A percentile compares a stretch with the other conserved stretches of the same genome.
Evolutionary conservation across 2,113 vertebrate species (phyloP).

Genomic region (Ictalurus furcatus): DNA sequence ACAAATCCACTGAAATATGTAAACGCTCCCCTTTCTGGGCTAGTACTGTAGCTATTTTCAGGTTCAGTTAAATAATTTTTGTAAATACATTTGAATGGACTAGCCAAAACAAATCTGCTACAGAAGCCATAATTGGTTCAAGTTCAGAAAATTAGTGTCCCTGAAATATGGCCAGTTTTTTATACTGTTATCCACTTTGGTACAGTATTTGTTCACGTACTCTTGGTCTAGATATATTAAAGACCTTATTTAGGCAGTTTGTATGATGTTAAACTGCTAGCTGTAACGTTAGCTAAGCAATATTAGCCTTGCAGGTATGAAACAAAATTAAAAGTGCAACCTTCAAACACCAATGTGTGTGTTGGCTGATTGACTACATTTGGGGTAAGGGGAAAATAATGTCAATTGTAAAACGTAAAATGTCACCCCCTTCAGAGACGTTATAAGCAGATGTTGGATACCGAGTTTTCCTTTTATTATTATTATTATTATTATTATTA

Average conservation of each 20-base stretch:
- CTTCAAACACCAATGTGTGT: background rate
- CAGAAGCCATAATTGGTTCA: background rate
- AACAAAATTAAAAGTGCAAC: background rate
- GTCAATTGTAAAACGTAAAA: background rate
- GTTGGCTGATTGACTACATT: background rate
- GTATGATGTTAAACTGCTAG: background rate
- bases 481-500: background rate
- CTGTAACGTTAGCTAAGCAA: background rate
- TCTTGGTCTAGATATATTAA: background rate
- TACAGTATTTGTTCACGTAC: background rate
- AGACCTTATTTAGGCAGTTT: background rate
- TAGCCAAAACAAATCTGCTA: background rate
- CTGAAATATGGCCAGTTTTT: background rate
- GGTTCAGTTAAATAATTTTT: background rate
- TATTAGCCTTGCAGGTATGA: background rate
- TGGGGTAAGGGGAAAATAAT: background rate
- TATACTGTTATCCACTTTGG: background rate
- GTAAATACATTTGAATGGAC: background rate
- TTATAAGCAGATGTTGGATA: background rate
- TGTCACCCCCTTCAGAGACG: background rate
- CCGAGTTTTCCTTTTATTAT: background rate
- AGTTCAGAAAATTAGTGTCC: background rate
- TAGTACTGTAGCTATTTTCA: background rate
- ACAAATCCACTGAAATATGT: background rate
- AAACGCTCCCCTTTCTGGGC: background rate